A percentile compares a stretch with the other conserved stretches of the same genome.
Conservation (phyloP, 2,113 vertebrate species). For the Oreochromis aureus region DNA sequence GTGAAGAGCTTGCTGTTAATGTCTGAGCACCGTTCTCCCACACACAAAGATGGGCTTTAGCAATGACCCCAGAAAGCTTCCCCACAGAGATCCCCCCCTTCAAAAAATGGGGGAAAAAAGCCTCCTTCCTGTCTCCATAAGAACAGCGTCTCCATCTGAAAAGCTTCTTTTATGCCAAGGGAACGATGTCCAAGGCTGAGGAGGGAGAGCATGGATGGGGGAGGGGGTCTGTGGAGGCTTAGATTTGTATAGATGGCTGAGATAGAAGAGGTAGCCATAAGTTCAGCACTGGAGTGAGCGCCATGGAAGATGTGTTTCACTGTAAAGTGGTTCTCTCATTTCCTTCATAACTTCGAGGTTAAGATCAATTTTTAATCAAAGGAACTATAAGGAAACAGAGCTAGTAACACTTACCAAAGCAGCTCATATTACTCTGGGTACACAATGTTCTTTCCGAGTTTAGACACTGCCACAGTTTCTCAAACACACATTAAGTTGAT, state of each 20-base stretch:
- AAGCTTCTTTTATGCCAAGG: slow-evolving; percentile 66
- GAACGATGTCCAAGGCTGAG: slow-evolving; percentile 48
- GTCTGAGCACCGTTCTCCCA: slow-evolving; percentile 53
- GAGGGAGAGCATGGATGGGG: slow-evolving; percentile 48
- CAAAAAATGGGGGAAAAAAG: not conserved
- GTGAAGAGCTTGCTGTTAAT: slow-evolving; percentile 71
- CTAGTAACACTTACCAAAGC: not conserved
- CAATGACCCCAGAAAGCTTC: slow-evolving; percentile 66
- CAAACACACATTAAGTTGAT: not conserved
- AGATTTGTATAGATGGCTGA: slow-evolving; percentile 53
- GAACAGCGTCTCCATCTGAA: slow-evolving; percentile 66
- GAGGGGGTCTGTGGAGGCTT: slow-evolving; percentile 31
- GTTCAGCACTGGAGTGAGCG: slow-evolving; percentile 33
- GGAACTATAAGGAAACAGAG: not conserved
- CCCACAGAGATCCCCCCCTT: slow-evolving; percentile 19
- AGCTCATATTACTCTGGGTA: not conserved
- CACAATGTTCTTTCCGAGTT: not conserved
- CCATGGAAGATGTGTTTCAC: not conserved
- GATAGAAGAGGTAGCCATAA: slow-evolving; percentile 50
- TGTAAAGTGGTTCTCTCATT: not conserved
- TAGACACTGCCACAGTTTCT: not conserved
- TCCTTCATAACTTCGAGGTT: not conserved
- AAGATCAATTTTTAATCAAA: not conserved
- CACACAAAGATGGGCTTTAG: slow-evolving; percentile 71
- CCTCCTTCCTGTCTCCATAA: slow-evolving; percentile 65